Base-by-base conservation (phyloP, 2,888 invertebrate genomes). In the Macrosiphum euphorbiae region DNA sequence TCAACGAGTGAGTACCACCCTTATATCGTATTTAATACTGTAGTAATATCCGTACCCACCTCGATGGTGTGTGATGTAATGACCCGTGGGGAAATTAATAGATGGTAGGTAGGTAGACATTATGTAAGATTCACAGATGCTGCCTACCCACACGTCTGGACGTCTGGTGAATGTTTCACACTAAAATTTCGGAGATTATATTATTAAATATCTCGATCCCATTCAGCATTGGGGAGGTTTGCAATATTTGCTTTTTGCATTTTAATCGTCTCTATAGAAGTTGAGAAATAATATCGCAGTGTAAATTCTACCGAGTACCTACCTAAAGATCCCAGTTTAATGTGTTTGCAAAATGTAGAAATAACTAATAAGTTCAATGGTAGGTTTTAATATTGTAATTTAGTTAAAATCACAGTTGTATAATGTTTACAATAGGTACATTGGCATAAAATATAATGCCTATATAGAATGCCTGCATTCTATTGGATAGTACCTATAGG, bases 1-100 rank as follows among this genome's bases (percentile, higher is more conserved):
- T 55, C 26, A 20, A 85, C n/a, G 85, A 85, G 91, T 85, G 84
- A 91, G 91, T 91, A 55, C n/a, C 20, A 2, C 78, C 78, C 78
- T 78, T 78, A 78, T 20, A 35, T 35, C 2, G 8, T 61, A 26
- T 28, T 1, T 26, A 8, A 20, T 78, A 20, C 35, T 78, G 20
- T 78, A 35, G 8, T 20, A 8, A 41, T 78, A 20, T 78, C 20
- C 35, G 35, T 41, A 1, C 20, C 20, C 24, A 35, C 20, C 8
- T 78, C 35, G 2, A 35, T 78, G 35, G 78, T 3, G 20, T 35
- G 3, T 35, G 3, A 20, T 78, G 20, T 35, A 16, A 20, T 35
- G 35, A 20, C 20, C 35, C 7, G 58, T 20, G 16, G 20, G 0
- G n/a, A 28, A 26, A 16, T 13, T 16, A 78, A 78, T 35, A 78